Evolutionary conservation across 2,113 vertebrate species (phyloP).

Genomic region (Tychaedon coryphoeus): DNA sequence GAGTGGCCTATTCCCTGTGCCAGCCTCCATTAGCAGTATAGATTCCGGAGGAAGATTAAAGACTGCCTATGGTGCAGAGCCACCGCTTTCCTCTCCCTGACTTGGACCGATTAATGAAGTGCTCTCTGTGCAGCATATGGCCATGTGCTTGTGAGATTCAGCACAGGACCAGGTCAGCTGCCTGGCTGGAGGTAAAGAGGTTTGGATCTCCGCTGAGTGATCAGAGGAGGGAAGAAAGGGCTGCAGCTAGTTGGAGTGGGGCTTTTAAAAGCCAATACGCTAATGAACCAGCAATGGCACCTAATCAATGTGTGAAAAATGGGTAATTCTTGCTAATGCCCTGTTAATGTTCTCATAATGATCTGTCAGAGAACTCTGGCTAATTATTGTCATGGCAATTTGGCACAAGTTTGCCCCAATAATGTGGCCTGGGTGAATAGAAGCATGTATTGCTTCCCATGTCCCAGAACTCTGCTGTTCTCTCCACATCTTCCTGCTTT

Average conservation of each 20-base stretch:
- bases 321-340: conserved; percentile 76
- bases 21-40: neutral
- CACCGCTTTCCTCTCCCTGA: neutral
- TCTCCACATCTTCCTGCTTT: neutral
- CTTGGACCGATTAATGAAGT: conserved; percentile 42
- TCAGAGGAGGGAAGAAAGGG: neutral
- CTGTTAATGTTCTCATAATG: conserved; percentile 80
- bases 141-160: neutral
- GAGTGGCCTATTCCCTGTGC: neutral
- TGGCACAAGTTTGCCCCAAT: conserved; percentile 65
- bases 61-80: neutral
- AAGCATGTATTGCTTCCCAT: neutral
- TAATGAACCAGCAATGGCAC: conserved; percentile 75
- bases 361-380: conserved; percentile 74
- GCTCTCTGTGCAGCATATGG: neutral
- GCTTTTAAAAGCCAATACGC: conserved; percentile 70
- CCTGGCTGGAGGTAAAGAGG: neutral
- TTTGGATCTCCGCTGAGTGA: conserved; percentile 26
- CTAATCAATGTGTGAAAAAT: conserved; percentile 83
- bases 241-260: conserved; percentile 37
- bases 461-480: neutral
- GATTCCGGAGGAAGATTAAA: conserved; percentile 13
- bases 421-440: conserved; percentile 20
- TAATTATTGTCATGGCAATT: conserved; percentile 77
- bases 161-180: neutral